Base-by-base conservation (phyloP, 2,888 invertebrate genomes). In the Choreutis nemorana region DNA sequence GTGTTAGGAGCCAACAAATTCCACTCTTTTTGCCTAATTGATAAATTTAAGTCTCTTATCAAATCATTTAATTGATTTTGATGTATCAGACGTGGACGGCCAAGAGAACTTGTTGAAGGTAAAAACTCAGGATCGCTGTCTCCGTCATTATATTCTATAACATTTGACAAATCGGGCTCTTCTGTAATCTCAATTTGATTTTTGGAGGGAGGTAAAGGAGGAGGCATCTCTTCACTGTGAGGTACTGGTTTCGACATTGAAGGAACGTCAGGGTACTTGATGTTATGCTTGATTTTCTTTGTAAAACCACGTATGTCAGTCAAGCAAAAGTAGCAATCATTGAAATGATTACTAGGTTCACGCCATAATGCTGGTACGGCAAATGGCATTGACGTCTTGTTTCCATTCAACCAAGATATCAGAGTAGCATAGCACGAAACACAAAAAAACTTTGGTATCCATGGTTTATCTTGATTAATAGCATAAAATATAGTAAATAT, bases 271-370 rank as follows among this genome's bases (percentile, higher is more conserved):
- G 25, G 25, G 25, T 2, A 25, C 25, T 25, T 14, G 10, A 25
- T 14, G 13, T 25, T 25, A 25, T 2, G 25, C 23, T 23, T 23
- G 7, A 2, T 29, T 18, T 18, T 18, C 13, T 13, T 15, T 24
- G 8, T 24, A 12, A 11, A 26, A 4, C 23, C 23, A 2, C 23
- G 15, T 15, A 31, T 15, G n/a, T 31, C 16, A 16, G 27, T 23
- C 13, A 26, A 7, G 13, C 27, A 31, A 16, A 27, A 31, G 27
- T 31, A 31, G 23, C 23, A 31, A 16, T 31, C 31, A 23, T 23
- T 23, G 7, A 18, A 15, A 15, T 31, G 21, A n/a, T n/a, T 22
- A 22, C 22, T 22, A n/a, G 22, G 22, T 22, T 22, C 9, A 9
- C 22, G 7, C 22, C 22, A 22, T n/a, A 22, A 9, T 22, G 9